These are phyloP conservation scores for Fragariocoptes setiger DNA, from an alignment of 1,140 invertebrate genomes.

Conservation along the genomic window DNA sequence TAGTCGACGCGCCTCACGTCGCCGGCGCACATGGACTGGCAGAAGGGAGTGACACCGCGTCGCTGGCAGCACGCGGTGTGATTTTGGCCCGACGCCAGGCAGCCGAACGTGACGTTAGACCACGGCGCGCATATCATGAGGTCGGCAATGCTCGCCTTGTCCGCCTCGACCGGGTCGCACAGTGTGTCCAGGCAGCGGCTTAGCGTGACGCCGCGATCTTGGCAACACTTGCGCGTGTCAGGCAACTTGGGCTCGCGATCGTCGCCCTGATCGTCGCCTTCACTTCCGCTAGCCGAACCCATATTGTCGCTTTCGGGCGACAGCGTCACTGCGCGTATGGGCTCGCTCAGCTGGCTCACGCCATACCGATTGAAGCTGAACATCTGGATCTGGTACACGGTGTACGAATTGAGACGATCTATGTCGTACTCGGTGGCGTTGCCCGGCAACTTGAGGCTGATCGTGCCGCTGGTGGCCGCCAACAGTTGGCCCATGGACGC, in stretches of 20 bases:
- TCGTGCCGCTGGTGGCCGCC: neutral
- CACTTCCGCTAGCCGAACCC: neutral
- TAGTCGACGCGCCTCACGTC: constrained; percentile 35
- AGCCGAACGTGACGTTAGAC: constrained; percentile 37
- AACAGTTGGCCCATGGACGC: neutral
- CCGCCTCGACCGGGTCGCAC: constrained; percentile 34
- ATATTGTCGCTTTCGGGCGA: constrained; percentile 10
- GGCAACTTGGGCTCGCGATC: constrained; percentile 22
- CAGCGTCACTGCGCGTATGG: constrained; percentile 29
- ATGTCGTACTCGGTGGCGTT: constrained; percentile 23
- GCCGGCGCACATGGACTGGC: constrained; percentile 34
- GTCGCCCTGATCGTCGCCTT: neutral
- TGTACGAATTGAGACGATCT: constrained; percentile 29
- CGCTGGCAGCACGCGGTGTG: constrained; percentile 31
- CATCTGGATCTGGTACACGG: constrained; percentile 45
- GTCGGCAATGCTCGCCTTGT: constrained; percentile 27
- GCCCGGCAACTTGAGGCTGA: neutral
- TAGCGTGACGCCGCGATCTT: constrained; percentile 32
- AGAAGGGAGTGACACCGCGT: constrained; percentile 31
- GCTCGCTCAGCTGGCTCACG: constrained; percentile 33
- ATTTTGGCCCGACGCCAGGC: constrained; percentile 28
- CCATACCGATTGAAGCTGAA: constrained; percentile 35
- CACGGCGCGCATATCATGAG: constrained; percentile 52
- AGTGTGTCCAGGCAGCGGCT: constrained; percentile 36
- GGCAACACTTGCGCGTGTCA: constrained; percentile 35